These are phyloP conservation scores for Dendropsophus ebraccatus DNA, from an alignment of 2,113 vertebrate species.

Conservation along the genomic window DNA sequence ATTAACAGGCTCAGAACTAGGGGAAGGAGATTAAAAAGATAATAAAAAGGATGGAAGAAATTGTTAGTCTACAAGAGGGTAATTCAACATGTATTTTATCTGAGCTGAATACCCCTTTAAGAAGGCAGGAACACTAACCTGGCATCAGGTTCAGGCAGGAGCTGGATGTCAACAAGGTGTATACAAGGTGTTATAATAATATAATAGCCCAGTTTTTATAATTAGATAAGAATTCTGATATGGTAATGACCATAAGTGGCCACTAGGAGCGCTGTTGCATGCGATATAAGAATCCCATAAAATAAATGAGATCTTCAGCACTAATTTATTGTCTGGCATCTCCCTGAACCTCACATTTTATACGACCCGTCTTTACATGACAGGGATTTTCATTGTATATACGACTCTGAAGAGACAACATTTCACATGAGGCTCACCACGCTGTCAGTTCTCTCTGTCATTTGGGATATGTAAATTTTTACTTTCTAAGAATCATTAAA, in stretches of 20 bases:
- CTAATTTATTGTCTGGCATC: not conserved
- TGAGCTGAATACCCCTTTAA: too few relatives aligned
- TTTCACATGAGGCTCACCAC: not conserved
- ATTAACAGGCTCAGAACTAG: too few relatives aligned
- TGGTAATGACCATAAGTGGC: not conserved
- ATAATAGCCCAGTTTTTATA: too few relatives aligned
- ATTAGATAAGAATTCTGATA: not conserved
- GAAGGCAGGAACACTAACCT: too few relatives aligned
- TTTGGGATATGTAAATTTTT: not conserved
- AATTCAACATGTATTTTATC: too few relatives aligned
- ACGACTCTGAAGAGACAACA: not conserved
- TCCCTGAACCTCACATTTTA: not conserved
- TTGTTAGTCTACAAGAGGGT: too few relatives aligned
- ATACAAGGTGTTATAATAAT: too few relatives aligned
- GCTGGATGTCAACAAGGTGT: too few relatives aligned
- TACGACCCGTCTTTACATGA: not conserved
- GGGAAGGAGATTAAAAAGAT: too few relatives aligned
- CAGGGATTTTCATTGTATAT: not conserved
- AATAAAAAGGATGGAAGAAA: too few relatives aligned
- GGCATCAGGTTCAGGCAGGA: too few relatives aligned
- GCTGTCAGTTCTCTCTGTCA: not conserved
- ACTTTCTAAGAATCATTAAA: conserved; percentile 31
- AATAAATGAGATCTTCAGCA: not conserved
- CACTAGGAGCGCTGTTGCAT: not conserved
- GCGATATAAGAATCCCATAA: not conserved